A percentile compares a stretch with the other conserved stretches of the same genome.
Evolutionary conservation across 2,113 vertebrate species (phyloP).

Genomic region (Bubalus kerabau): DNA sequence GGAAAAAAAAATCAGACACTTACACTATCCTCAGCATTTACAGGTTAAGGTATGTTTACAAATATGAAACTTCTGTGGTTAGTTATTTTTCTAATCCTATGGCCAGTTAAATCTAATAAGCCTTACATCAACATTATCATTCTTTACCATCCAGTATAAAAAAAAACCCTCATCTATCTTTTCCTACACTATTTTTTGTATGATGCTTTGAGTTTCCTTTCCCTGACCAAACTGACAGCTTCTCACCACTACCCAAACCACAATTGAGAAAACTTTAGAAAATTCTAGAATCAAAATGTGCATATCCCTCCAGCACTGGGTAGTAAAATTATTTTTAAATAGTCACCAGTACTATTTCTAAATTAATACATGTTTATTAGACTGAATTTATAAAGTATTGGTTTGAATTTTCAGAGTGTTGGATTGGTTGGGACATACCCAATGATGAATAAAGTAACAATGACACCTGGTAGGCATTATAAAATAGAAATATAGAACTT

Average conservation of each 20-base stretch:
- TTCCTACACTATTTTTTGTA: neutral
- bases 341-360: neutral
- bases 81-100: neutral
- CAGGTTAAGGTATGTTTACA: neutral
- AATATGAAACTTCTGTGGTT: neutral
- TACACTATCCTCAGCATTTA: neutral
- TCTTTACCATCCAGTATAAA: neutral
- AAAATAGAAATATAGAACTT: neutral
- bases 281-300: neutral
- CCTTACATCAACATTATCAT: neutral
- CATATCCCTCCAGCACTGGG: fast-evolving
- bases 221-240: neutral
- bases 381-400: neutral
- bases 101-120: neutral
- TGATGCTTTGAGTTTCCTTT: neutral
- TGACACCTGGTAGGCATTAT: neutral
- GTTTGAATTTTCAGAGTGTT: neutral
- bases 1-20: neutral
- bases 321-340: neutral
- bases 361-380: neutral
- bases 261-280: neutral
- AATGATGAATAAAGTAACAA: neutral
- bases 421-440: neutral
- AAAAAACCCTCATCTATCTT: neutral
- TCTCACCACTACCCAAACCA: neutral